Evolutionary conservation across 2,888 invertebrate species (phyloP).

Genomic region (Eurytoma californica): DNA sequence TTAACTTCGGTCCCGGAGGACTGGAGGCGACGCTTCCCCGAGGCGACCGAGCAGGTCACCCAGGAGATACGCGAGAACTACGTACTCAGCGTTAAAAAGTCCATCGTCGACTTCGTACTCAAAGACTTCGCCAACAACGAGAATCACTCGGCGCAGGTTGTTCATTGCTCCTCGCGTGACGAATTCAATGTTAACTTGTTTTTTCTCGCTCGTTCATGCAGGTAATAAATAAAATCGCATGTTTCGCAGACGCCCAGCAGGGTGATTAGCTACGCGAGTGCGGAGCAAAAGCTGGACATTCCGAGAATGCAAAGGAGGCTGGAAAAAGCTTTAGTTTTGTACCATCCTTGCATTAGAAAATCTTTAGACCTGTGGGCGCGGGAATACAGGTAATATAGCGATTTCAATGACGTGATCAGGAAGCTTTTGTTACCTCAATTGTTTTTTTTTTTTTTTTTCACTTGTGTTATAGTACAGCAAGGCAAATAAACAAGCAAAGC

Average conservation of each 20-base stretch:
- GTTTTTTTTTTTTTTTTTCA: background rate
- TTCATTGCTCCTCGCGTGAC: background rate
- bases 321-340: conserved; percentile 81
- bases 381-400: conserved; percentile 81
- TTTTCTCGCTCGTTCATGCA: conserved; percentile 5
- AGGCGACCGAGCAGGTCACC: conserved; percentile 79
- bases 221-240: conserved; percentile 21
- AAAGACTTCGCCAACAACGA: conserved; percentile 77
- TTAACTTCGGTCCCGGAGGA: conserved; percentile 80
- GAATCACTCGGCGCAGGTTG: conserved; percentile 45
- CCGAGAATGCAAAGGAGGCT: conserved; percentile 72
- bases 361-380: conserved; percentile 88
- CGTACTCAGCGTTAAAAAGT: conserved; percentile 91
- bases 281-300: background rate
- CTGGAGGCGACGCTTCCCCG: conserved; percentile 79
- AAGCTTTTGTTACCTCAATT: background rate
- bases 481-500: conserved; percentile 79
- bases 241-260: conserved; percentile 24
- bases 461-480: conserved; percentile 76
- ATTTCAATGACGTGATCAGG: background rate
- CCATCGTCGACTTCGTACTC: conserved; percentile 93
- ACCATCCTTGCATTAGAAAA: conserved; percentile 89
- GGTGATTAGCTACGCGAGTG: background rate
- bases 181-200: conserved; percentile 2
- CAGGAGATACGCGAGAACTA: conserved; percentile 91